Base-by-base conservation (phyloP, 2,888 invertebrate genomes). In the Cartodere bifasciata region DNA sequence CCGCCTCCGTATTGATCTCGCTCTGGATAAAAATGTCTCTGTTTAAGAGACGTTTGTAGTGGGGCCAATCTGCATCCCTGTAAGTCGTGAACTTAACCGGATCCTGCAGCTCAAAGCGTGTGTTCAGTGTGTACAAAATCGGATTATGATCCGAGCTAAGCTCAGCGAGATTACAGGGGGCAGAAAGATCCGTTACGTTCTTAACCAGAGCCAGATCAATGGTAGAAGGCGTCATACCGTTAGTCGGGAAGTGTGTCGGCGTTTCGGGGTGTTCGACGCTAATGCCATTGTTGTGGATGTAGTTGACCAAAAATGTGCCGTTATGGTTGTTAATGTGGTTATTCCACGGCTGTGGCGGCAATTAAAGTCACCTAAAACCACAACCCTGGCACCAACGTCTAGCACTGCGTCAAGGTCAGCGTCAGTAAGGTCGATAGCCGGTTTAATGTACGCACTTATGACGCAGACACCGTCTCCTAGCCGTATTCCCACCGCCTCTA, bases 31-130 rank as follows among this genome's bases (percentile, higher is more conserved):
- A 23, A 3, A 38, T 17, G 13, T 28, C 28, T 3, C 9, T 10
- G 28, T 36, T 29, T 3, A 38, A 7, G n/a, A 23, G 22, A 10
- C 16, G 13, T 4, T 34, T 22, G 20, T 24, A 38, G 17, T 31
- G 13, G 6, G 13, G 13, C 38, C 38, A 38, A 17, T 38, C 28
- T 4, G 38, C 32, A 5, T 23, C 24, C 20, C 26, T 28, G 16
- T 38, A 32, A 9, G 16, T 28, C 13, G 23, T 28, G 11, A 32
- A 16, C 13, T 25, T 10, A 10, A 17, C 27, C 4, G 12, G 9
- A 9, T 10, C 9, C 3, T 31, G 12, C 16, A 27, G 13, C n/a
- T n/a, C n/a, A 14, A 26, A n/a, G 9, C 6, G 3, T 7, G 22
- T 14, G 16, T 11, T 5, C n/a, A 32, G 4, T 11, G n/a, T 16